Evolutionary conservation across 2,888 invertebrate genomes (phyloP), one percentile per base, ranked within the genome.

Genomic region (Gastrophysa polygoni): DNA sequence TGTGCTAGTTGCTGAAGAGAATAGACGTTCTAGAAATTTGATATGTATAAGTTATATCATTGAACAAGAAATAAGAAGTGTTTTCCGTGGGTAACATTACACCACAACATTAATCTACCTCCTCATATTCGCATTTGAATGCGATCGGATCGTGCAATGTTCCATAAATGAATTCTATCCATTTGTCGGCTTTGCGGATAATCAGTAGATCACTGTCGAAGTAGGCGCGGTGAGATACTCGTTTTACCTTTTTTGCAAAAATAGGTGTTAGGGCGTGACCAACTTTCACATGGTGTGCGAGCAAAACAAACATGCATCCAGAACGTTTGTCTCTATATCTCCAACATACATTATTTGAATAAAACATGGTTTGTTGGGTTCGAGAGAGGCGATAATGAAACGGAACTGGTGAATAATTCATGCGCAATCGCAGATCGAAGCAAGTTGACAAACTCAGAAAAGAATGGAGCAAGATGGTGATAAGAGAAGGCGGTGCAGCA

Each of bases 191-290:
- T 52, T 10, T n/a, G 11, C n/a, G 20, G 34, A 10, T 43, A 43
- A 43, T 16, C 24, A 5, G 17, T 14, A 16, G 43, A 54, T 54
- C 14, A 54, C 34, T 38, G 52, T 43, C 54, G 54, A 54, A 43
- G 54, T 54, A 54, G 54, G 54, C 43, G 54, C 43, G 54, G 21
- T 18, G 43, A 24, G 24, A 54, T 54, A 54, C 54, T 21, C 24
- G 43, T 16, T 38, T 54, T 24, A 43, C 54, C 54, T 54, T 54
- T 54, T 24, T 38, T 28, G 54, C 54, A 43, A 58, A 64, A 70
- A 68, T 72, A 70, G 71, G 70, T 71, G 70, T 69, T 65, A 68
- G 71, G 71, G 71, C 69, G 73, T 71, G 73, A 72, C 70, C 59
- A 59, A 66, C 71, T 72, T 71, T 71, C 70, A 71, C 72, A 64